Base-by-base conservation (phyloP, 2,888 invertebrate genomes). In the Nomada goodeniana region DNA sequence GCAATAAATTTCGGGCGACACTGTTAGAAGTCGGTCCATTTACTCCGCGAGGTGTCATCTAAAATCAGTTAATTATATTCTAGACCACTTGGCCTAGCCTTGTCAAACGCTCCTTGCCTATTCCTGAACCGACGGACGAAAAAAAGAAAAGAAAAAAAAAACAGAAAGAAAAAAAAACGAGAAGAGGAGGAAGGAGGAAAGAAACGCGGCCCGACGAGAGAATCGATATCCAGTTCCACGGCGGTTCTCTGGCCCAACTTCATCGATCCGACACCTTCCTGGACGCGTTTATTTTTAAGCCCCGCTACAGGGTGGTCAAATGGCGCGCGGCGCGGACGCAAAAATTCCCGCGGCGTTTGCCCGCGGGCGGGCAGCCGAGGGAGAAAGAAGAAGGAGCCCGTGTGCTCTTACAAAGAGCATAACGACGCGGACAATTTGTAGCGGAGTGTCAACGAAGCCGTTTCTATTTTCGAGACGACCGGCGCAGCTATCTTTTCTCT, bases 341-440 rank as follows among this genome's bases (percentile, higher is more conserved):
- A 50, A 71, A 59, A 61, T 75, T 75, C 29, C 75, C 55, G 2
- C 57, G 20, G 53, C 29, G 75, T 79, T 69, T 50, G 23, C 57
- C 26, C 29, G 53, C 44, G 59, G 20, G 20, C 42, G 50, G 15
- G 53, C 44, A 44, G 23, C n/a, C 42, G 26, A 3, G 20, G 2
- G 36, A 59, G 64, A 44, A 68, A 68, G 72, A 76, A 76, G 67
- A 76, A 76, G 67, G 59, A 79, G 69, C 63, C 64, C 67, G 20
- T 70, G 80, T 78, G 76, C 81, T 86, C 59, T 87, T 76, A 85
- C 86, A 85, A 79, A 78, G 84, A 83, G 86, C 86, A 91, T 91
- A 92, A 93, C 93, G 93, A 93, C 91, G 91, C 91, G 92, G 91
- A 89, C 92, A 93, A 93, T 93, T 93, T 93, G 93, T 93, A 93